Conservation (phyloP, 2,888 invertebrate genomes). For the Ophioninae sp. region DNA sequence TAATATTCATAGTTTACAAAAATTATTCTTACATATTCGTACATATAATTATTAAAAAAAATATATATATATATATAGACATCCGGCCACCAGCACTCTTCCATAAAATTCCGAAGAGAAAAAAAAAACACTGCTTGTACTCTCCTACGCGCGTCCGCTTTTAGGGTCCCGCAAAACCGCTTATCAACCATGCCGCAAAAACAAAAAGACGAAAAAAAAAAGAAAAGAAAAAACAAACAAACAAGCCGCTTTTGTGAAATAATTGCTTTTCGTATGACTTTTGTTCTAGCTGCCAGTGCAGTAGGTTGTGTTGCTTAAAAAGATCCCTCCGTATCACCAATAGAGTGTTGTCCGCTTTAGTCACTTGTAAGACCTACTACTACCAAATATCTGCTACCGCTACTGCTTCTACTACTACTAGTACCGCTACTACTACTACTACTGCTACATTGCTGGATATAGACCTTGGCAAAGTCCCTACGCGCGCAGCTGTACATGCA, state of each 20-base stretch:
- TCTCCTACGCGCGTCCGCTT: conserved; percentile 47
- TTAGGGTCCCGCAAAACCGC: conserved; percentile 58
- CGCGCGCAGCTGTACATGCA: conserved; percentile 75
- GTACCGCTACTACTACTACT: not conserved
- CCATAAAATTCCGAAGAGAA: not conserved
- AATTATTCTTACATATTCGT: no score
- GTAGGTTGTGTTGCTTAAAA: conserved; percentile 78
- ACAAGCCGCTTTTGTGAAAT: conserved; percentile 65
- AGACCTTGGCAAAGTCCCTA: conserved; percentile 75
- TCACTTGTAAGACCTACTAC: not conserved
- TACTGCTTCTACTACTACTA: not conserved
- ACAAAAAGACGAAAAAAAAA: no score
- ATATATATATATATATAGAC: not conserved
- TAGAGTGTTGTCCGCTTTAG: conserved; percentile 75
- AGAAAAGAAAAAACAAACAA: no score
- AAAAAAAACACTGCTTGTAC: conserved; percentile 1
- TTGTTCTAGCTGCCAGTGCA: conserved; percentile 79
- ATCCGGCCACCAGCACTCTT: conserved; percentile 6
- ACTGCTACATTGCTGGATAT: conserved; percentile 73
- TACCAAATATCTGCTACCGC: conserved; percentile 1
- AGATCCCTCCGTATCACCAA: conserved; percentile 74
- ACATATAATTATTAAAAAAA: not conserved
- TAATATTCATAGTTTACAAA: no score
- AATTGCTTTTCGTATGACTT: conserved; percentile 71
- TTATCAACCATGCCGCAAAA: conserved; percentile 52